Conservation (phyloP, 2,113 vertebrate genomes). For the Centropus bengalensis region DNA sequence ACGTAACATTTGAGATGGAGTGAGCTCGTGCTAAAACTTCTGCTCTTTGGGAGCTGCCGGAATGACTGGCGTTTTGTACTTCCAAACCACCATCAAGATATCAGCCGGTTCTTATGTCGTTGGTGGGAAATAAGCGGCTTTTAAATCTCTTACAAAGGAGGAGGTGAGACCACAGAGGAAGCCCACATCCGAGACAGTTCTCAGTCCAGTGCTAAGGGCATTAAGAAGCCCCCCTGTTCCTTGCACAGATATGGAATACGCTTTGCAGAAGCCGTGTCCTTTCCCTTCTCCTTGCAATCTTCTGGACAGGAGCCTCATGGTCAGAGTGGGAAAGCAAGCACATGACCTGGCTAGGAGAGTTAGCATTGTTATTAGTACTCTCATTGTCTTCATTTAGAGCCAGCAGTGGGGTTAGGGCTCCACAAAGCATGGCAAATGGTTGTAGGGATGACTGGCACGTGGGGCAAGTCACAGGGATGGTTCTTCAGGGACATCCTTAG, state of each 20-base stretch:
- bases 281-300: neutral
- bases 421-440: neutral
- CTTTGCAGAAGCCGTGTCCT: neutral
- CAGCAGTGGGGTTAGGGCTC: neutral
- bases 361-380: neutral
- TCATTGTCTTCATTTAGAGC: neutral
- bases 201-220: neutral
- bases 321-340: neutral
- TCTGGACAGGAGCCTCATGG: neutral
- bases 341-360: neutral
- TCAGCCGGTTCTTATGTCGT: slow-evolving; percentile 15
- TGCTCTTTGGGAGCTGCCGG: neutral
- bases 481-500: neutral
- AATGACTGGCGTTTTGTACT: neutral
- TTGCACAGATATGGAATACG: neutral
- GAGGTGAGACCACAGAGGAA: slow-evolving; percentile 24
- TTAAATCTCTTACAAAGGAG: neutral
- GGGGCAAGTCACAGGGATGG: neutral
- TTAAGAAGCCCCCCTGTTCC: neutral
- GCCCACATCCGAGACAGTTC: neutral
- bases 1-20: neutral
- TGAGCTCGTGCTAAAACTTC: neutral
- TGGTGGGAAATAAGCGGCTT: slow-evolving; percentile 23
- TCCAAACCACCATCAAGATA: neutral
- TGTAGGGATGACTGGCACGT: neutral